phyloP scores from a whole-genome alignment of 2,888 invertebrate genomes.

The Drosophila mettleri region DNA sequence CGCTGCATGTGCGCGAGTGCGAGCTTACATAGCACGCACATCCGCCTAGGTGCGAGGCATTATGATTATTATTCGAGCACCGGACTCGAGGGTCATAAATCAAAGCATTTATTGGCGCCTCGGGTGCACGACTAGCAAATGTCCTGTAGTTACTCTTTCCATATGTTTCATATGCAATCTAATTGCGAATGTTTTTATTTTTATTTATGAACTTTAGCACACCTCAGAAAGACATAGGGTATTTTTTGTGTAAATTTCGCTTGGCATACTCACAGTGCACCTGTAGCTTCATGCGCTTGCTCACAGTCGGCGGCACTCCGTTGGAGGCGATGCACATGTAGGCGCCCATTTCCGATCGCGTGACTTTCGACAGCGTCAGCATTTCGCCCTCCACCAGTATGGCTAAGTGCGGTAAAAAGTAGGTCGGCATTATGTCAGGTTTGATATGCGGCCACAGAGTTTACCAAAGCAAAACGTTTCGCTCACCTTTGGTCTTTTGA shows the following conservation, averaged over 20 bases:
- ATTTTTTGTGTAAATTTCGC: neutral
- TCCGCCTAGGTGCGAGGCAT: conserved; percentile 40
- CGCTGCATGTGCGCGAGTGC: neutral
- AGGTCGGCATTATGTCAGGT: conserved; percentile 3
- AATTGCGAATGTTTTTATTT: neutral
- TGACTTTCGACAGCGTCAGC: conserved; percentile 93
- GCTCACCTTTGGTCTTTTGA: conserved; percentile 90
- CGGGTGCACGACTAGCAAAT: neutral
- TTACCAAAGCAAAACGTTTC: neutral
- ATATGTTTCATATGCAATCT: too few species aligned
- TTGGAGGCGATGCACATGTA: conserved; percentile 95
- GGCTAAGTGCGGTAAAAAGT: conserved; percentile 85
- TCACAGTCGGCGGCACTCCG: conserved; percentile 94
- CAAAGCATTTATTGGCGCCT: conserved; percentile 58
- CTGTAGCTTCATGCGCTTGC: conserved; percentile 95
- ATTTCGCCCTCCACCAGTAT: conserved; percentile 91
- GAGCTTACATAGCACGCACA: conserved; percentile 37
- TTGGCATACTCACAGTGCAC: conserved; percentile 92
- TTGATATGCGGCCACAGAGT: conserved; percentile 48
- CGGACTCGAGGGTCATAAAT: conserved; percentile 63
- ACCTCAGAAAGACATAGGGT: too few species aligned
- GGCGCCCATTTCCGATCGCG: conserved; percentile 95
- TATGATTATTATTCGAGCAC: conserved; percentile 54
- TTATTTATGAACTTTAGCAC: too few species aligned
- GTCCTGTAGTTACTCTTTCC: neutral